phyloP scores from a whole-genome alignment of 2,113 vertebrate genomes.

The Jacana jacana region DNA sequence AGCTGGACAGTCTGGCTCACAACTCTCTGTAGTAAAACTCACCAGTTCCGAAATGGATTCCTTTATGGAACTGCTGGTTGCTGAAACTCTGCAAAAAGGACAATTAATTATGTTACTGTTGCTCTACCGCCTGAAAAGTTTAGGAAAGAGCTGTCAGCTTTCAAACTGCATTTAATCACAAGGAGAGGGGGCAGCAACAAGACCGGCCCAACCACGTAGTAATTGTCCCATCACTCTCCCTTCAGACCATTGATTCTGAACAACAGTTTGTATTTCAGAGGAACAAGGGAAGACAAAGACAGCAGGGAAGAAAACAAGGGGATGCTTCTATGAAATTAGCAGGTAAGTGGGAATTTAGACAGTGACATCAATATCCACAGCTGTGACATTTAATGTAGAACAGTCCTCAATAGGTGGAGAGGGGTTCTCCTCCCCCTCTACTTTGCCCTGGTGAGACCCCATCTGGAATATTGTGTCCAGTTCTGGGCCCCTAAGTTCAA shows the following conservation, averaged over 20 bases:
- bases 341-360: neutral
- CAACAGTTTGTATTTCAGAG: neutral
- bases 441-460: no score
- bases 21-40: conserved; percentile 77
- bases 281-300: neutral
- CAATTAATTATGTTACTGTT: neutral
- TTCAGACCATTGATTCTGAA: neutral
- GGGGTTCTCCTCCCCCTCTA: no score
- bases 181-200: neutral
- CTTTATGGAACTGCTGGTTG: conserved; percentile 70
- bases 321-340: neutral
- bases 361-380: neutral
- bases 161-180: neutral
- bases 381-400: neutral
- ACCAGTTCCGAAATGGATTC: conserved; percentile 74
- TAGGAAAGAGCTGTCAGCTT: neutral
- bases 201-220: neutral
- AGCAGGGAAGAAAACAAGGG: neutral
- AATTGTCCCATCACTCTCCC: neutral
- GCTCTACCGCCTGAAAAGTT: neutral
- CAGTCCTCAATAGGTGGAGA: neutral
- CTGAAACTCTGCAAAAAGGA: conserved; percentile 74
- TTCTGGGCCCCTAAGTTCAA: no score
- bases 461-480: no score
- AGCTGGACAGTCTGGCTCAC: conserved; percentile 77